A percentile compares a stretch with the other conserved stretches of the same genome.
Conservation (phyloP, 1,140 invertebrate species). For the Oedothorax gibbosus region DNA sequence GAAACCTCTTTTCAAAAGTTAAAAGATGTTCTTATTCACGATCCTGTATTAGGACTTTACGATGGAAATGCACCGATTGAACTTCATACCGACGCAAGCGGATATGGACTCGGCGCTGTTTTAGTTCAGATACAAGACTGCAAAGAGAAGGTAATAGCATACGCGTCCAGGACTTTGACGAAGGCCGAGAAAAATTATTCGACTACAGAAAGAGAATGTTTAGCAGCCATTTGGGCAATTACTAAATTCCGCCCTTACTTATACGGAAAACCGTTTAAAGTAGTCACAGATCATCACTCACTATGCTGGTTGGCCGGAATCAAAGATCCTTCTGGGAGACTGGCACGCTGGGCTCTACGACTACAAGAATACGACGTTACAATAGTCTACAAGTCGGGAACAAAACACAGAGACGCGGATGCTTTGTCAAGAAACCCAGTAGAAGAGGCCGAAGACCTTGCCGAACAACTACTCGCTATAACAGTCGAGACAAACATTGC, state of each 20-base stretch:
- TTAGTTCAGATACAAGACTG: conserved; percentile 8
- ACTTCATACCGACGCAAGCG: conserved; percentile 3
- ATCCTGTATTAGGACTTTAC: neutral
- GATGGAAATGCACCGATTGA: neutral
- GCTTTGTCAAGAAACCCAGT: neutral
- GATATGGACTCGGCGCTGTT: neutral
- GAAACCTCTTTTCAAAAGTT: neutral
- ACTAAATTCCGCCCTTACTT: too few relatives aligned
- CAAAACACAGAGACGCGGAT: neutral
- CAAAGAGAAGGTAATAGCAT: neutral
- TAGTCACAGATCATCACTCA: neutral
- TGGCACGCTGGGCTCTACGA: neutral
- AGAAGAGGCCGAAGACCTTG: neutral
- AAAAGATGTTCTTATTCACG: neutral
- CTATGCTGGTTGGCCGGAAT: neutral
- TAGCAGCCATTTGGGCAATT: too few relatives aligned
- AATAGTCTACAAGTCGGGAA: neutral
- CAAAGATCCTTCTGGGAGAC: neutral
- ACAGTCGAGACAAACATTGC: too few relatives aligned
- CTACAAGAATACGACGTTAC: neutral
- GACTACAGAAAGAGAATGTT: too few relatives aligned
- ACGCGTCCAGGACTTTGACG: too few relatives aligned
- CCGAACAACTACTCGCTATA: too few relatives aligned
- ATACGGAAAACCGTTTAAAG: neutral
- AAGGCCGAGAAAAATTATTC: too few relatives aligned